These are phyloP conservation scores for Cyanistes caeruleus DNA, from an alignment of 2,113 vertebrate species.

Conservation along the genomic window DNA sequence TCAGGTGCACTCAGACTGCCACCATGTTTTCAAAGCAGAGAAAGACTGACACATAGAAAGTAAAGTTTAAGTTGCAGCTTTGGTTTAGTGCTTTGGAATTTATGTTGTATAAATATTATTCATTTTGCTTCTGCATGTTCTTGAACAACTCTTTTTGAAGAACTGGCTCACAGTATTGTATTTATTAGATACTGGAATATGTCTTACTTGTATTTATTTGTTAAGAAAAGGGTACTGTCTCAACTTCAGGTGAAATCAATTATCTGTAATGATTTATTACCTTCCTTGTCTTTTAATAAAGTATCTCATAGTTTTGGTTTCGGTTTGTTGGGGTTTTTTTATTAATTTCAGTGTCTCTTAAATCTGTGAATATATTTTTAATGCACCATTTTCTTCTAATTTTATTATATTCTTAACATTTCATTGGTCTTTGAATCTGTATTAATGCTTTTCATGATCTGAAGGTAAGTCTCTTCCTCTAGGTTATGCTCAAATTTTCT, in stretches of 20 bases:
- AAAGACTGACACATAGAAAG: not conserved
- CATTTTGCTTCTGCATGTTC: not conserved
- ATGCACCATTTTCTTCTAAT: not conserved
- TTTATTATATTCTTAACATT: not conserved
- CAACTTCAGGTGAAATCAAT: not conserved
- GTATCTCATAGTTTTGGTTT: not conserved
- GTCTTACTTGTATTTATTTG: not conserved
- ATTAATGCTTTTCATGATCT: not conserved
- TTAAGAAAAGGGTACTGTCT: not conserved
- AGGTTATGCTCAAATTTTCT: not conserved
- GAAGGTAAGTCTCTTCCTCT: not conserved
- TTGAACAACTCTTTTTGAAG: not conserved
- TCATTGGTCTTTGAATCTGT: not conserved
- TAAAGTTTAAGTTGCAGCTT: not conserved
- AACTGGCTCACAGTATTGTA: not conserved
- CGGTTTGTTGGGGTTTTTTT: rapidly evolving
- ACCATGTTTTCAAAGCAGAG: not conserved
- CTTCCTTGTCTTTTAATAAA: not conserved
- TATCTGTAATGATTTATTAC: not conserved
- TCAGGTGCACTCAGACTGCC: not conserved
- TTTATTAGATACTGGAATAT: not conserved
- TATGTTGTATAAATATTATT: not conserved
- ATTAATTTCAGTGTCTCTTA: not conserved
- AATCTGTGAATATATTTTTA: not conserved
- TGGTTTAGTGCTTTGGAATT: not conserved